phyloP scores from a whole-genome alignment of 2,888 invertebrate genomes.

The Eurytoma californica region DNA sequence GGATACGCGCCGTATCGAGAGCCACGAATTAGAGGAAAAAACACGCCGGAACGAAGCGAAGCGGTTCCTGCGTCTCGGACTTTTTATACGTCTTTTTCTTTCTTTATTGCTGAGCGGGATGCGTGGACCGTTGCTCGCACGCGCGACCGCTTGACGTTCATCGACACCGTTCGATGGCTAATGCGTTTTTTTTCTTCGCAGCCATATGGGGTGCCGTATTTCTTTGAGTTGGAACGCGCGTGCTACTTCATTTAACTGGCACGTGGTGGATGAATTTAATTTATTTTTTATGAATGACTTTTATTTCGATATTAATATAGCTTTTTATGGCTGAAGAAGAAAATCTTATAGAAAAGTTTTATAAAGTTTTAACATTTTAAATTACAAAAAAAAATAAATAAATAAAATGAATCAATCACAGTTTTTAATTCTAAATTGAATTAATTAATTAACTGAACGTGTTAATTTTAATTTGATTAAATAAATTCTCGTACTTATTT shows the following conservation, averaged over 20 bases:
- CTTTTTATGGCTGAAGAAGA: too few species aligned
- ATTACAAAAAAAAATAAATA: too few species aligned
- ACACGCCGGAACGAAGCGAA: constrained; percentile 3
- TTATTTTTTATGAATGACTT: too few species aligned
- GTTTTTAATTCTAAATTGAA: too few species aligned
- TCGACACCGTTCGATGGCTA: constrained; percentile 31
- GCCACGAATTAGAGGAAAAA: constrained; percentile 23
- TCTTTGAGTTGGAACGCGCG: constrained; percentile 15
- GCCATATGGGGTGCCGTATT: constrained; percentile 38
- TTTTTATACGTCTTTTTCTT: constrained; percentile 6
- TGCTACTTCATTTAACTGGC: neutral
- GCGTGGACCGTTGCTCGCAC: neutral
- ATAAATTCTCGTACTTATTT: too few species aligned
- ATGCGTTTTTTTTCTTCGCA: constrained; percentile 9
- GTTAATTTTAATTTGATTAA: too few species aligned
- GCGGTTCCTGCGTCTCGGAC: neutral
- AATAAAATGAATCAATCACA: too few species aligned
- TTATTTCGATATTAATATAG: too few species aligned
- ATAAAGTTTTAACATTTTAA: too few species aligned
- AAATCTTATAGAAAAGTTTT: too few species aligned
- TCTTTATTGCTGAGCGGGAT: neutral
- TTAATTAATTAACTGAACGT: too few species aligned
- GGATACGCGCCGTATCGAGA: constrained; percentile 27
- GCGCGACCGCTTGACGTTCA: constrained; percentile 10
- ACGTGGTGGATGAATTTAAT: too few species aligned